phyloP scores from a whole-genome alignment of 1,140 invertebrate species.

The Magallana angulata region DNA sequence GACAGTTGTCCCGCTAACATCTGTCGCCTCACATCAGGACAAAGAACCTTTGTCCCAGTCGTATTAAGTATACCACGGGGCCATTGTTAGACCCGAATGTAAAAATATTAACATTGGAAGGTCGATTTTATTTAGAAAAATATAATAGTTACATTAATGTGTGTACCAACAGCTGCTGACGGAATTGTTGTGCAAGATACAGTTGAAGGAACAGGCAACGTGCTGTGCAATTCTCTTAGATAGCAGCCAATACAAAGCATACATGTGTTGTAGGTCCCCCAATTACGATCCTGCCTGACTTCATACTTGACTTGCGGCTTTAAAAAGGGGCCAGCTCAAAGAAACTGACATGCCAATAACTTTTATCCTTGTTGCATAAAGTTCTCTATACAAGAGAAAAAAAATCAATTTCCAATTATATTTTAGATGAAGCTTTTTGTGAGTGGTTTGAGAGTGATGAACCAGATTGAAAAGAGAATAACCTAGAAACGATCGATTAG shows the following conservation, averaged over 20 bases:
- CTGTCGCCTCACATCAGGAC: not conserved
- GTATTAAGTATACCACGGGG: not conserved
- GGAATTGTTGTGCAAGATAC: slow-evolving; percentile 11
- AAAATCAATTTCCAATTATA: slow-evolving; percentile 38
- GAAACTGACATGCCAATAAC: slow-evolving; percentile 8
- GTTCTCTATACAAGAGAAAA: not conserved
- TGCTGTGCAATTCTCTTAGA: not conserved
- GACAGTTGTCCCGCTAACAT: slow-evolving; percentile 1
- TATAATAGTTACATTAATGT: slow-evolving; percentile 14
- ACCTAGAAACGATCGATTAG: not conserved
- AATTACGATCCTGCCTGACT: not conserved
- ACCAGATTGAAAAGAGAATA: not conserved
- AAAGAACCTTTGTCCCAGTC: not conserved
- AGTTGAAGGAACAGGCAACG: not conserved
- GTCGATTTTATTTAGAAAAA: slow-evolving; percentile 17
- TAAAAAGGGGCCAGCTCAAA: not conserved
- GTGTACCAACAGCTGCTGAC: not conserved
- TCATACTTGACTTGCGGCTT: slow-evolving; percentile 32
- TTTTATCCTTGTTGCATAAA: slow-evolving; percentile 24
- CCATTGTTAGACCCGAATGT: not conserved
- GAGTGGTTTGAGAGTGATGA: slow-evolving; percentile 3
- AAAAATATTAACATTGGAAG: slow-evolving; percentile 8
- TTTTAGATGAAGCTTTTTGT: slow-evolving; percentile 32
- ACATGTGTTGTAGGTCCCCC: slow-evolving; percentile 13
- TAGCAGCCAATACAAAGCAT: not conserved